Base-by-base conservation (phyloP, 2,888 invertebrate genomes). In the Epistrophe eligans region DNA sequence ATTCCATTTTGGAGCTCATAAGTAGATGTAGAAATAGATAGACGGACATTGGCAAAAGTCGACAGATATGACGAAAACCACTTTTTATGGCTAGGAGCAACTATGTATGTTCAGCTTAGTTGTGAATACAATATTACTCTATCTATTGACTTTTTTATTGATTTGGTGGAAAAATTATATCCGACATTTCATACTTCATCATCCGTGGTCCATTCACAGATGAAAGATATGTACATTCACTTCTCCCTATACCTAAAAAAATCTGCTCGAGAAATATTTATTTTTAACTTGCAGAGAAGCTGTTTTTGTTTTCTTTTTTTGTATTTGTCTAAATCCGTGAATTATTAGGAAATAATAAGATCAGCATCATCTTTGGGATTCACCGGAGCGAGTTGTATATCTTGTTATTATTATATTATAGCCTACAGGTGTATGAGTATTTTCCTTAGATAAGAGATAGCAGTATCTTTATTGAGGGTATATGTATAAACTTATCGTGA, bases 201-300 rank as follows among this genome's bases (percentile, higher is more conserved):
- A 55, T 55, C 24, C 4, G 28, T 15, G 8, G 55, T 55, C 28
- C 55, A 55, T 55, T 55, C 28, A 55, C 28, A 55, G 55, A 55
- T 28, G 55, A 55, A 28, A 55, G 55, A 28, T 55, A 24, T n/a
- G n/a, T 24, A 55, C 24, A 55, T 55, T 55, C 55, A 55, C 55
- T 55, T 15, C 24, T 15, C 8, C 8, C 52, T 32, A 4, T 28
- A 4, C 55, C 55, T 55, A 1, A 15, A 28, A 3, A 28, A 55
- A n/a, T n/a, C n/a, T n/a, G n/a, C n/a, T n/a, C n/a, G n/a, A n/a
- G n/a, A 28, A 28, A 32, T 32, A 28, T 28, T 3, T 55, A 55
- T 55, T 55, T 55, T 28, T 55, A 55, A 15, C 52, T 9, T 15
- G 5, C 8, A 15, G 24, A 8, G 7, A 55, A 28, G 9, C 15